phyloP scores from a whole-genome alignment of 2,888 invertebrate species.

The Acholoe squamosa region DNA sequence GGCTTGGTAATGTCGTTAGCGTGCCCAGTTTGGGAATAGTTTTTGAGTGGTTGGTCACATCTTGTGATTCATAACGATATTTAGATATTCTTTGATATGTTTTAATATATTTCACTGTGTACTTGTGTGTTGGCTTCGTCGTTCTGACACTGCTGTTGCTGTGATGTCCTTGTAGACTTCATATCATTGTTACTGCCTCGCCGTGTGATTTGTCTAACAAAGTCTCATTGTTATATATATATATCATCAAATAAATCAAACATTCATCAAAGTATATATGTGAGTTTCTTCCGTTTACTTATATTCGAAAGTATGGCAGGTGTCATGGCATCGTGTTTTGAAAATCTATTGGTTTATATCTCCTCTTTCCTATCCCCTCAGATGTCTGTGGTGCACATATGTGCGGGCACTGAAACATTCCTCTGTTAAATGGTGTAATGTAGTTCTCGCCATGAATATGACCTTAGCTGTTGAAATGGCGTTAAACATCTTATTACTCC shows the following conservation, averaged over 20 bases:
- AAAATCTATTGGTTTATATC: no score
- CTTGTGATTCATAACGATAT: neutral
- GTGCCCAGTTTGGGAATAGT: neutral
- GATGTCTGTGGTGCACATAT: no score
- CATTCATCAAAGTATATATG: conserved; percentile 24
- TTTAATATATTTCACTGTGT: neutral
- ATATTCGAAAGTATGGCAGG: no score
- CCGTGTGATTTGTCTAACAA: conserved; percentile 51
- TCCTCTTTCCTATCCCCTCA: no score
- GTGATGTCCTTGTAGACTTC: conserved; percentile 43
- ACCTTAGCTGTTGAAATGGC: no score
- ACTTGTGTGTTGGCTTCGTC: neutral
- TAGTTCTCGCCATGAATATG: no score
- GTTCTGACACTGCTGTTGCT: neutral
- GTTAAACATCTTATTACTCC: no score
- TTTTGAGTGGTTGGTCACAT: neutral
- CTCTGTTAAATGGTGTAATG: no score
- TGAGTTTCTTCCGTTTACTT: neutral
- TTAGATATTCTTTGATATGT: neutral
- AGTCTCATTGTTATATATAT: conserved; percentile 49
- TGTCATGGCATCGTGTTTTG: no score
- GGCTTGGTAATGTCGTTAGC: neutral
- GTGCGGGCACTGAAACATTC: no score
- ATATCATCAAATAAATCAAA: conserved; percentile 50
- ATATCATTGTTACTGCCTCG: conserved; percentile 38